Conservation (phyloP, 2,888 invertebrate species). For the Cecidostiba fungosa region DNA sequence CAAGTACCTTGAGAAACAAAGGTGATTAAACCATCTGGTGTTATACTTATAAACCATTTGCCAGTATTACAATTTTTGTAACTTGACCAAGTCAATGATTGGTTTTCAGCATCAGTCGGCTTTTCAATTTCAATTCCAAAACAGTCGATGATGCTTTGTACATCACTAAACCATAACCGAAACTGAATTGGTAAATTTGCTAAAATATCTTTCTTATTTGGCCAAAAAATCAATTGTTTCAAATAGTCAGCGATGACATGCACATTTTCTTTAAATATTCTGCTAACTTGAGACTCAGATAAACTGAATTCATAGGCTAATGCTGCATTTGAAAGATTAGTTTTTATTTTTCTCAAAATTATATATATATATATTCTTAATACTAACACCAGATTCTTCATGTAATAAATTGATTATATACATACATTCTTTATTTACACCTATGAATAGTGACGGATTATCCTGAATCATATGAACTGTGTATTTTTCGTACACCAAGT, state of each 20-base stretch:
- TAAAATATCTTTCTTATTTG: slow-evolving; percentile 36
- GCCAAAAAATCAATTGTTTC: slow-evolving; percentile 39
- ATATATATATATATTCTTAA: slow-evolving; percentile 56
- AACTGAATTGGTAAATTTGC: slow-evolving; percentile 49
- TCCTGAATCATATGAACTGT: background rate
- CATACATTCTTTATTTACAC: background rate
- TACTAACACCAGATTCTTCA: slow-evolving; percentile 8
- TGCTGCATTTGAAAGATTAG: slow-evolving; percentile 51
- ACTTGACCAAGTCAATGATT: slow-evolving; percentile 69
- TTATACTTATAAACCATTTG: slow-evolving; percentile 57
- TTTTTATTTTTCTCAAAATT: slow-evolving; percentile 56
- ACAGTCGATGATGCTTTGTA: slow-evolving; percentile 69
- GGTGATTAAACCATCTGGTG: slow-evolving; percentile 66
- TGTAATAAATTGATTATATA: slow-evolving; percentile 2
- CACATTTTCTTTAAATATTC: slow-evolving; percentile 54
- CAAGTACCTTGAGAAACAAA: slow-evolving; percentile 68
- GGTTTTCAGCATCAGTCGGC: slow-evolving; percentile 64
- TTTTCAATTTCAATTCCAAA: slow-evolving; percentile 71
- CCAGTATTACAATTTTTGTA: slow-evolving; percentile 68
- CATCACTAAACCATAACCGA: slow-evolving; percentile 49
- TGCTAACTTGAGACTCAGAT: slow-evolving; percentile 45
- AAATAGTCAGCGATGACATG: slow-evolving; percentile 47
- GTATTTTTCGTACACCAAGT: background rate
- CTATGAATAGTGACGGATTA: background rate
- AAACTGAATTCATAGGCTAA: slow-evolving; percentile 45